Base-by-base conservation (phyloP, 2,888 invertebrate species). In the Agrotis clavis region DNA sequence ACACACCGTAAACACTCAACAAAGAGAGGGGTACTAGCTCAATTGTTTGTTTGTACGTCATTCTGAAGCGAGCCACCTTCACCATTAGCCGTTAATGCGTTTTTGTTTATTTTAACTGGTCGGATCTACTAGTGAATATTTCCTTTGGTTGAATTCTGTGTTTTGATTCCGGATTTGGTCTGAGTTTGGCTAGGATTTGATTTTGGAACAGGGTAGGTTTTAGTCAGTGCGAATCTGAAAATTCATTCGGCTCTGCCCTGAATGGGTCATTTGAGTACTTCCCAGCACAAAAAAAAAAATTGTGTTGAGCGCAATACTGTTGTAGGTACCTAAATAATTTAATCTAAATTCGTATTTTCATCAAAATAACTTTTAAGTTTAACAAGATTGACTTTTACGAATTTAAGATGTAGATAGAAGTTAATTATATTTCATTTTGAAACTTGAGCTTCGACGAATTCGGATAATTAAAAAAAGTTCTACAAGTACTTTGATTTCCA, bases 1-100 rank as follows among this genome's bases (percentile, higher is more conserved):
- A 75, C 73, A 78, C 61, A 66, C 74, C 67, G 79, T 79, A 83
- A 79, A 80, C 67, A 81, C 61, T 79, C 82, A 73, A 77, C 79
- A 79, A 82, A 82, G 84, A 71, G 76, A 74, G 65, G 54, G 84
- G 81, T 70, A 81, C 84, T 67, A 60, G 82, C 77, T 84, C 76
- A 83, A 85, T 81, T 92, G 92, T 93, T 93, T 94, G 87, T 94
- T 94, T 93, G 89, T 89, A 84, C 90, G 74, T 88, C 87, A 87
- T 83, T 78, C 81, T 87, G 94, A 94, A 82, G 83, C 79, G 88
- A 86, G 80, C 92, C 94, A 94, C 93, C 91, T 93, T 94, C 80
- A 70, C 90, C 91, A 91, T 93, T 93, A 93, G 90, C 87, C 67
- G 86, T 90, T 93, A 93, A 94, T 93, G 93, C 91, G 90, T 92